Percentiles rank a stretch among this genome's conserved stretches.
Evolutionary conservation across 2,113 vertebrate species (phyloP).

Genomic region (Axis porcinus): DNA sequence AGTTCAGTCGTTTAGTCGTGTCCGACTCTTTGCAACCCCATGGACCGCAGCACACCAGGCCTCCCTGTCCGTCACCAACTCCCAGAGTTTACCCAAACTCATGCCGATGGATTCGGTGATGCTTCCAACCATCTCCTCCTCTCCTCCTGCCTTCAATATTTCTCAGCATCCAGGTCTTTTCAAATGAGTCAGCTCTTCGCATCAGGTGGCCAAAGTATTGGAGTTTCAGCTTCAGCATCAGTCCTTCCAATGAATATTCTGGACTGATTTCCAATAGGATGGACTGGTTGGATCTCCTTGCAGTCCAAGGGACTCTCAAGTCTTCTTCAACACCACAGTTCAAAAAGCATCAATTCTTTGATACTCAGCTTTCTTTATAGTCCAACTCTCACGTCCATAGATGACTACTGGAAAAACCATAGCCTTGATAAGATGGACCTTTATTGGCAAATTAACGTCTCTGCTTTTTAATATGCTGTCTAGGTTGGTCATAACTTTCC

Average conservation of each 20-base stretch:
- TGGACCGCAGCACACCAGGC: rapidly evolving
- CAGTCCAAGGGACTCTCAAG: neutral
- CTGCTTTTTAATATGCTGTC: neutral
- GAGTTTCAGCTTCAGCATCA: neutral
- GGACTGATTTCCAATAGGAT: neutral
- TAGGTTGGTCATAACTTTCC: neutral
- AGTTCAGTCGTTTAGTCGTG: rapidly evolving
- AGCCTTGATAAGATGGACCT: neutral
- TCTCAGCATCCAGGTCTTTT: neutral
- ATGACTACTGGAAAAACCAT: neutral
- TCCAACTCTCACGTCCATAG: neutral
- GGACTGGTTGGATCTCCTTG: neutral
- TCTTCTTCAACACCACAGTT: neutral
- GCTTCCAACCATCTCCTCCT: neutral
- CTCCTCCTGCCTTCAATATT: neutral
- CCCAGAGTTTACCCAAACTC: neutral
- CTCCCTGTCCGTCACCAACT: neutral
- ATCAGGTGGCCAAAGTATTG: neutral
- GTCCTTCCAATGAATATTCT: neutral
- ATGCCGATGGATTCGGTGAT: neutral
- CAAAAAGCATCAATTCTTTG: neutral
- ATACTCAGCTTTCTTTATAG: neutral
- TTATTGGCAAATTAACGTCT: neutral
- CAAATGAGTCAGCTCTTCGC: neutral
- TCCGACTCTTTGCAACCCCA: neutral